Base-by-base conservation (phyloP, 30 jellyfish, hydroid and myxozoan species). In the Aurelia sp. region DNA sequence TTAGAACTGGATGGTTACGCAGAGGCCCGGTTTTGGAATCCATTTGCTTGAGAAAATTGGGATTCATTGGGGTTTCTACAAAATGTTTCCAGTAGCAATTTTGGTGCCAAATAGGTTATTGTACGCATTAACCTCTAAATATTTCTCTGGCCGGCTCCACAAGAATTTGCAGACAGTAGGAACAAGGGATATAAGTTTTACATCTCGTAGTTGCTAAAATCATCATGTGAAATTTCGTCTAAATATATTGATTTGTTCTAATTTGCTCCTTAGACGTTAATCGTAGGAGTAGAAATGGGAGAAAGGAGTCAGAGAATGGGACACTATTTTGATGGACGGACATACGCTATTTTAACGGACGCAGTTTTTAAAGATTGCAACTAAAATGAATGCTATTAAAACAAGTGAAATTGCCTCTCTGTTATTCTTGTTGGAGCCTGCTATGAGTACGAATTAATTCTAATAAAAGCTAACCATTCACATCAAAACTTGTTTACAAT, bases 221-320 rank as follows among this genome's bases (percentile, higher is more conserved):
- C 81, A 33, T 58, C 33, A 47, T 47, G 48, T 16, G 40, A 21
- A 27, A 21, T 21, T 18, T 16, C 33, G 33, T 27, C 11, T 66
- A 21, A 5, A 66, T 47, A 66, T 27, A 47, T 16, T 66, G 53
- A 21, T 66, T 66, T 18, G 19, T 21, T 30, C 53, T 21, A 21
- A 66, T 66, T 17, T 66, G 48, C 33, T 24, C 77, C 33, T 33
- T 24, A 66, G 53, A 66, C 17, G 8, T 16, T 18, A 30, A 52
- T 48, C 20, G 62, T 24, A 13, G 40, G 44, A 11, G 86, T 83
- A 72, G 93, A 84, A 76, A 41, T 38, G 67, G 93, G 93, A 84
- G 93, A 84, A 84, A 84, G 93, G 93, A 84, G 93, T 67, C 58
- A 17, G 55, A 21, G 80, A 62, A 71, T 84, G 93, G 93, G 93